Conservation (phyloP, 2,113 vertebrate genomes). For the Numida meleagris region DNA sequence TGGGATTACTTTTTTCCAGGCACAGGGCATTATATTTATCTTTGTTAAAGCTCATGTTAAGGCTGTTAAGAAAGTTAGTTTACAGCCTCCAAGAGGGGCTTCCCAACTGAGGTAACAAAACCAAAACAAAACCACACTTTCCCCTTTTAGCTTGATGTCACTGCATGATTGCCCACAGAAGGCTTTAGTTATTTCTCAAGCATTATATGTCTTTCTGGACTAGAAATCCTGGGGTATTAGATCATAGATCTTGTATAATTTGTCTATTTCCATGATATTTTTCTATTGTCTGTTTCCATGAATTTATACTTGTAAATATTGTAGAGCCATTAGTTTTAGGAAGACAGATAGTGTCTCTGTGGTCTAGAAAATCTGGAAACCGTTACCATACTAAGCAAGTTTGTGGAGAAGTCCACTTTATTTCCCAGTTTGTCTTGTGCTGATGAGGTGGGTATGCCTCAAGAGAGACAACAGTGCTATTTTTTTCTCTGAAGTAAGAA, state of each 20-base stretch:
- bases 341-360: neutral
- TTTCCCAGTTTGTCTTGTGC: neutral
- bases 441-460: neutral
- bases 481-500: neutral
- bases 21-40: neutral
- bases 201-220: neutral
- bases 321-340: neutral
- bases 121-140: neutral
- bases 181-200: neutral
- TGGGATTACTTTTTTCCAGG: conserved; percentile 5
- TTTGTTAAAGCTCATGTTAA: neutral
- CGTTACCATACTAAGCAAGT: neutral
- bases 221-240: conserved; percentile 8
- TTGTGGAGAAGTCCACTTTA: conserved; percentile 8
- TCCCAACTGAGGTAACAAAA: neutral
- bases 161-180: neutral
- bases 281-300: neutral
- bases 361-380: conserved; percentile 47
- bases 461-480: neutral
- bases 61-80: neutral
- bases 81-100: neutral
- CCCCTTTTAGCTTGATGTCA: neutral
- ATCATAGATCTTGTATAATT: conserved; percentile 1
- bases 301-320: neutral
- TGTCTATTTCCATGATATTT: neutral